Base-by-base conservation (phyloP, 2,888 invertebrate species). In the Dusona sp. region DNA sequence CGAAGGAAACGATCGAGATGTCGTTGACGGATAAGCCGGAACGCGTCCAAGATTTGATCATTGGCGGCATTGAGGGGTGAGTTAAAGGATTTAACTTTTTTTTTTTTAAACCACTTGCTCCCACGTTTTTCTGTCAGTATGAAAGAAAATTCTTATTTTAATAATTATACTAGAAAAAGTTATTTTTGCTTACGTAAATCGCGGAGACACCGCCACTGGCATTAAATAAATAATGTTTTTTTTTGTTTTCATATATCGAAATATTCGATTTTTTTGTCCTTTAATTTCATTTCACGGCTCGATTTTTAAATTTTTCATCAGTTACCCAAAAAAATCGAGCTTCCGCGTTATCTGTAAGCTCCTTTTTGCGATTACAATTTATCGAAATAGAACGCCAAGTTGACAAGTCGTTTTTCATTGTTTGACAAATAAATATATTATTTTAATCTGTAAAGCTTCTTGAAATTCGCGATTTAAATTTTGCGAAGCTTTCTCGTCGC, bases 1-100 rank as follows among this genome's bases (percentile, higher is more conserved):
- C 25, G 9, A 68, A 65, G 67, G 45, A 83, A 74, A 57, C 42
- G 54, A 36, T 68, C 51, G 82, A 64, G 16, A 87, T 83, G 65
- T 61, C 80, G n/a, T 48, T 72, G 25, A 80, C 84, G 38, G 67
- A 67, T 22, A 82, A 86, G 75, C 73, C 83, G 9, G 85, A 51
- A 16, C 51, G 87, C 19, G 85, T 87, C 2, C 89, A 92, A 70
- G 91, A 93, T 8, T 88, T 92, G 36, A 90, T 92, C 70, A 91
- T 94, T 42, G 94, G 93, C 13, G 94, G 94, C 4, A 87, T 94
- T 42, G 94, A 94, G 86, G 94, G 94, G 94, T 94, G 81, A 91
- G 92, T 88, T 13, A 11, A 13, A 67, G 36, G 48, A 36, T 16
- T 68, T 72, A n/a, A n/a, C n/a, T 38, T 72, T 78, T 48, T 48